A percentile compares a stretch with the other conserved stretches of the same genome.
Conservation (phyloP, 2,888 invertebrate species). For the Trachelus iudaicus region DNA sequence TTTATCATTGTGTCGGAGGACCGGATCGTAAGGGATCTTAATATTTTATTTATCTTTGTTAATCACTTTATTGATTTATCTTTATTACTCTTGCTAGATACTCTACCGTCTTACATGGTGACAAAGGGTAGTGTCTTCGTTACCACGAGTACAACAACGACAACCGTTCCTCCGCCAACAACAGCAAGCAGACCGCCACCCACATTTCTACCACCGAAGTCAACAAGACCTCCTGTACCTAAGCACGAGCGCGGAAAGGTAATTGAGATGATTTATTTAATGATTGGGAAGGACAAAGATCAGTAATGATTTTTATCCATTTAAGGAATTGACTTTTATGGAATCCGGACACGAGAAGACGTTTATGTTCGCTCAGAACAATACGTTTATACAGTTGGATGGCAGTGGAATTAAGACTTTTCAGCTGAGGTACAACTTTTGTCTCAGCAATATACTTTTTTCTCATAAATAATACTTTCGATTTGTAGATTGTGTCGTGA, state of each 20-base stretch:
- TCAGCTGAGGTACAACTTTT: conserved; percentile 78
- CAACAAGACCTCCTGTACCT: conserved; percentile 74
- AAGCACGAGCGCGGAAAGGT: conserved; percentile 76
- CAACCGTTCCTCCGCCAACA: conserved; percentile 69
- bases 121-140: conserved; percentile 61
- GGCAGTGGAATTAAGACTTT: conserved; percentile 91
- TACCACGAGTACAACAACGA: conserved; percentile 54
- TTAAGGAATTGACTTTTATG: conserved; percentile 82
- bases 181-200: conserved; percentile 60
- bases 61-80: background rate
- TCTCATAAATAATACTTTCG: background rate
- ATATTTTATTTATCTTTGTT: background rate
- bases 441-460: background rate
- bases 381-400: conserved; percentile 90
- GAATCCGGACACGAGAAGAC: conserved; percentile 86
- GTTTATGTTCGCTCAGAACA: conserved; percentile 93
- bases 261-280: background rate
- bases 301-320: background rate
- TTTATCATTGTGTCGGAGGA: conserved; percentile 73
- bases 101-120: conserved; percentile 67
- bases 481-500: conserved; percentile 80
- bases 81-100: conserved; percentile 59
- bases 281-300: background rate
- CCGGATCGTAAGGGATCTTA: conserved; percentile 59
- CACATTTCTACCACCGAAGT: conserved; percentile 65